A percentile compares a stretch with the other conserved stretches of the same genome.
Conservation (phyloP, 2,113 vertebrate genomes). For the Phrynosoma platyrhinos region DNA sequence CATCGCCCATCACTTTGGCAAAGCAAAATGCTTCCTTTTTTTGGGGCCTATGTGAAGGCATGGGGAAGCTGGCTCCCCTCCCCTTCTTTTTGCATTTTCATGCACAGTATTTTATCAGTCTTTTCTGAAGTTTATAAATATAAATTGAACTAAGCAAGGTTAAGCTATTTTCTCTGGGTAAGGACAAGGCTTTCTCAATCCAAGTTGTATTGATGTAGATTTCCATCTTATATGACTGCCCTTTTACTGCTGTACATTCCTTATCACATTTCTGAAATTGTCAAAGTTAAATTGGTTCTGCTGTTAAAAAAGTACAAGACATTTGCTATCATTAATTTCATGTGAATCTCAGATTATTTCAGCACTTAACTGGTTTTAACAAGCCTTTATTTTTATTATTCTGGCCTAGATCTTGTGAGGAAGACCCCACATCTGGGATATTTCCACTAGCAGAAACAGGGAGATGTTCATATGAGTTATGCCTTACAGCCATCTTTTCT, state of each 20-base stretch:
- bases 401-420: background rate
- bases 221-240: constrained; percentile 1
- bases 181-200: background rate
- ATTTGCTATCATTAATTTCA: background rate
- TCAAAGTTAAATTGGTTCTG: background rate
- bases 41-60: background rate
- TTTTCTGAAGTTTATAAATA: constrained; percentile 8
- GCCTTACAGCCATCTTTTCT: background rate
- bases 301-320: background rate
- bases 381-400: background rate
- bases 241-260: background rate
- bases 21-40: background rate
- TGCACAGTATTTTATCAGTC: background rate
- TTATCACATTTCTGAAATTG: background rate
- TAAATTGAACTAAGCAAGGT: background rate
- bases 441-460: background rate
- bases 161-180: background rate
- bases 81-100: background rate
- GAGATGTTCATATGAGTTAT: too few species aligned
- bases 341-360: background rate
- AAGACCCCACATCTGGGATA: too few species aligned
- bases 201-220: background rate
- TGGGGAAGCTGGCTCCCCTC: background rate
- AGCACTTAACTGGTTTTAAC: too few species aligned
- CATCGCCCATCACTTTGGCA: background rate